phyloP scores from a whole-genome alignment of 1,140 invertebrate genomes.

The Hesperophylax magnus region DNA sequence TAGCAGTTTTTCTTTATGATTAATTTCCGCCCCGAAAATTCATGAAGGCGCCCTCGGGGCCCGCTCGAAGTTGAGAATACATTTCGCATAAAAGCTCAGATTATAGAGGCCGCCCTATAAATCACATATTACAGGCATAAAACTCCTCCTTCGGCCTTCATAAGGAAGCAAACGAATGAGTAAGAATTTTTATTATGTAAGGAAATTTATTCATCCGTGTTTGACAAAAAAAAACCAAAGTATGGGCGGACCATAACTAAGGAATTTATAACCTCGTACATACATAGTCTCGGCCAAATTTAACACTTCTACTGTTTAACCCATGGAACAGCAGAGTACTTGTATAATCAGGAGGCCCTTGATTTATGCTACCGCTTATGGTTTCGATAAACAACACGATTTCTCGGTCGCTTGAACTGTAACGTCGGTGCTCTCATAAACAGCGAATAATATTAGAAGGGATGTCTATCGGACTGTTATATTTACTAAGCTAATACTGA shows the following conservation, averaged over 20 bases:
- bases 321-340: neutral
- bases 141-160: neutral
- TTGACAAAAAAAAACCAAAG: constrained; percentile 26
- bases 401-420: no score
- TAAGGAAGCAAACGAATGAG: constrained; percentile 25
- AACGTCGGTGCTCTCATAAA: no score
- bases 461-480: no score
- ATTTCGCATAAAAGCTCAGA: constrained; percentile 33
- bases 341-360: no score
- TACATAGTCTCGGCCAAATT: neutral
- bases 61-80: constrained; percentile 8
- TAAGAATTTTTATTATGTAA: constrained; percentile 34
- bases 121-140: constrained; percentile 29
- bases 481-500: no score
- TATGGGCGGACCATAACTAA: constrained; percentile 11
- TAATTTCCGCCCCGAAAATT: constrained; percentile 28
- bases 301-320: constrained; percentile 3
- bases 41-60: neutral
- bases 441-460: no score
- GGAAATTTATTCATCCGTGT: constrained; percentile 37
- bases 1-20: constrained; percentile 18
- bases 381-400: no score
- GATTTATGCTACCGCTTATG: no score
- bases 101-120: constrained; percentile 32
- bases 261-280: constrained; percentile 14